These are phyloP conservation scores for Quiscalus mexicanus DNA, from an alignment of 2,113 vertebrate species.

Conservation along the genomic window DNA sequence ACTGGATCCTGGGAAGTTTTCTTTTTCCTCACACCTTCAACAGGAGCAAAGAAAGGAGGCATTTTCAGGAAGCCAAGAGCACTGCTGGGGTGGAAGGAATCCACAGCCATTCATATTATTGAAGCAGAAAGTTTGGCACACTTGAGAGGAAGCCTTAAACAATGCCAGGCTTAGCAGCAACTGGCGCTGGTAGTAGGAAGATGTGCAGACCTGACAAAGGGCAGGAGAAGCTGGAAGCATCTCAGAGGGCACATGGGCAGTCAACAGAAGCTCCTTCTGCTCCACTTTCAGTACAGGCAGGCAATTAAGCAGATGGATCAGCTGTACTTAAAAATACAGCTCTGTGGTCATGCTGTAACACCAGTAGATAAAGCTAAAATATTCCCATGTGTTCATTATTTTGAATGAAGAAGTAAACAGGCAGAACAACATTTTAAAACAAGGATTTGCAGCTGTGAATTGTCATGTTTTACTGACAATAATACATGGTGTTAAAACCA, in stretches of 20 bases:
- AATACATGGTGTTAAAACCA: not conserved
- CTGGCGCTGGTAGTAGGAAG: not conserved
- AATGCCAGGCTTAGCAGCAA: not conserved
- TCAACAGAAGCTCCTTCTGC: not conserved
- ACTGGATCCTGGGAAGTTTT: not conserved
- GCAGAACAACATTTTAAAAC: not conserved
- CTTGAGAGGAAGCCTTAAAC: not conserved
- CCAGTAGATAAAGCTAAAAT: not conserved
- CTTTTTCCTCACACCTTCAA: not conserved
- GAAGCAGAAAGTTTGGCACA: not conserved
- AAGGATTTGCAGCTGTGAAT: not conserved
- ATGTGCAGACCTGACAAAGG: not conserved
- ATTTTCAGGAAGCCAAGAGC: not conserved
- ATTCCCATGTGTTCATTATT: not conserved
- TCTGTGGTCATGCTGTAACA: not conserved
- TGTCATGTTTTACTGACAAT: not conserved
- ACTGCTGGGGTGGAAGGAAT: not conserved
- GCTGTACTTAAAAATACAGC: not conserved
- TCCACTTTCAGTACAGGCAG: not conserved
- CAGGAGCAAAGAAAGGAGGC: not conserved
- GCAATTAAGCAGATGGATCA: not conserved
- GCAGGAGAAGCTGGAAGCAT: not conserved
- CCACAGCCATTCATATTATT: not conserved
- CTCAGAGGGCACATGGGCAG: not conserved
- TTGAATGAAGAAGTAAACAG: not conserved